These are phyloP conservation scores for Fringilla coelebs DNA, from an alignment of 2,797 vertebrate genomes.

Conservation along the genomic window DNA sequence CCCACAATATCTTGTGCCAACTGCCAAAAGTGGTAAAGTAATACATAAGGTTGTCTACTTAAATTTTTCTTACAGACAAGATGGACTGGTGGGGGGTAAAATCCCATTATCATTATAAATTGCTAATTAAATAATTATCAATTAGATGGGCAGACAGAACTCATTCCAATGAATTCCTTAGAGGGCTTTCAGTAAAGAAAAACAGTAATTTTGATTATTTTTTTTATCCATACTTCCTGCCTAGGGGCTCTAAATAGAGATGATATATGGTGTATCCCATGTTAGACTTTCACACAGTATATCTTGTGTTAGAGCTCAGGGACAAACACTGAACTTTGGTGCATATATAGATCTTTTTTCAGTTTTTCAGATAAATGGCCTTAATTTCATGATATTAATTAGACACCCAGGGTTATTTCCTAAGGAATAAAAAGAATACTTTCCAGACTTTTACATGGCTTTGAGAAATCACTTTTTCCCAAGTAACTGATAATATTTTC, in stretches of 20 bases:
- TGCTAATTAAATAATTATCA: conserved; percentile 87
- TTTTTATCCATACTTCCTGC: conserved; percentile 70
- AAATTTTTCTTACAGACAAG: conserved; percentile 72
- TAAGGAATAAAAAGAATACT: conserved; percentile 64
- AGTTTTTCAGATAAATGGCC: conserved; percentile 62
- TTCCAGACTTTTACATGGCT: conserved; percentile 51
- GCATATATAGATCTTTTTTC: conserved; percentile 58
- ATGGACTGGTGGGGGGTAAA: conserved; percentile 77
- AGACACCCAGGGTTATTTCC: conserved; percentile 66
- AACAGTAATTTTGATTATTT: conserved; percentile 74
- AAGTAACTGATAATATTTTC: not conserved
- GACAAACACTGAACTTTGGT: conserved; percentile 67
- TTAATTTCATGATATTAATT: conserved; percentile 72
- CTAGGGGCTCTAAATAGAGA: conserved; percentile 69
- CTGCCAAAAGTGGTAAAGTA: conserved; percentile 58
- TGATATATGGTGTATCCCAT: conserved; percentile 53
- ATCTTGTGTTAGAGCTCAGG: conserved; percentile 61
- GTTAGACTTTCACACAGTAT: conserved; percentile 50
- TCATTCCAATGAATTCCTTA: conserved; percentile 79
- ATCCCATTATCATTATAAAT: conserved; percentile 83
- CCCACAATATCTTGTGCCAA: conserved; percentile 59
- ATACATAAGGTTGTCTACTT: conserved; percentile 65
- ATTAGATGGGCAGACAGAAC: conserved; percentile 80
- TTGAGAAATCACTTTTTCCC: conserved; percentile 41
- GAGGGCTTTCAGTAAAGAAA: conserved; percentile 76